These are phyloP conservation scores for Rousettus leschenaultii DNA, from an alignment of 2,113 vertebrate species.

Conservation along the genomic window DNA sequence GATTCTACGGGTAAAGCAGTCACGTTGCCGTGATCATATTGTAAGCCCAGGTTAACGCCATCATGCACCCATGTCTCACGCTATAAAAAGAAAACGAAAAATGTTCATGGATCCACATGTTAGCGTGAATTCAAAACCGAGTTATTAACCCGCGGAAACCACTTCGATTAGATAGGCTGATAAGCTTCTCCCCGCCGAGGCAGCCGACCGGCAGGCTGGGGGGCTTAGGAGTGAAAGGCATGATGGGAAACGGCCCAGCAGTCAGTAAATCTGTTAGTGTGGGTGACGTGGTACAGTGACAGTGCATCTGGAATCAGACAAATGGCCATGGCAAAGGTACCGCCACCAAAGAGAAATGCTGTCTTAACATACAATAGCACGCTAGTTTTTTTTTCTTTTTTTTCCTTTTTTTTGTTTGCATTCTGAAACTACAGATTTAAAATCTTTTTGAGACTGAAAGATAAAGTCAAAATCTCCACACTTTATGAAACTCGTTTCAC, in stretches of 20 bases:
- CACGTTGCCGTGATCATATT: accelerated
- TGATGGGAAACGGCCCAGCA: conserved; percentile 5
- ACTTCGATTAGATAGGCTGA: conserved; percentile 49
- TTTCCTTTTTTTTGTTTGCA: conserved; percentile 2
- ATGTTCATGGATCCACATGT: conserved; percentile 66
- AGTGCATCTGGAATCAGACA: conserved; percentile 55
- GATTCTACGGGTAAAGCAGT: neutral
- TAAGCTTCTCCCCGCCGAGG: conserved; percentile 27
- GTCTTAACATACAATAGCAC: conserved; percentile 28
- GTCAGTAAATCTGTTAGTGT: conserved; percentile 75
- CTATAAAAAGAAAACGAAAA: conserved; percentile 40
- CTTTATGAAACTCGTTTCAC: neutral
- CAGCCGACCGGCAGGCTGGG: conserved; percentile 35
- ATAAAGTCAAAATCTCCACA: conserved; percentile 27
- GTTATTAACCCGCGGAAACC: conserved; percentile 22
- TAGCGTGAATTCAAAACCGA: conserved; percentile 55
- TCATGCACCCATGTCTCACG: conserved; percentile 75
- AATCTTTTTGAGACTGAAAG: conserved; percentile 47
- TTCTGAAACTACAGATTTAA: conserved; percentile 54
- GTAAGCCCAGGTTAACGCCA: conserved; percentile 56
- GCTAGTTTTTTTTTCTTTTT: conserved; percentile 42
- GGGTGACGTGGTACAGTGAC: conserved; percentile 48
- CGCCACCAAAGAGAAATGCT: conserved; percentile 66
- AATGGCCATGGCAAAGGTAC: conserved; percentile 78
- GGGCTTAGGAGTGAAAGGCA: conserved; percentile 52